Base-by-base conservation (phyloP, 2,113 vertebrate genomes). In the Lasiurus cinereus region DNA sequence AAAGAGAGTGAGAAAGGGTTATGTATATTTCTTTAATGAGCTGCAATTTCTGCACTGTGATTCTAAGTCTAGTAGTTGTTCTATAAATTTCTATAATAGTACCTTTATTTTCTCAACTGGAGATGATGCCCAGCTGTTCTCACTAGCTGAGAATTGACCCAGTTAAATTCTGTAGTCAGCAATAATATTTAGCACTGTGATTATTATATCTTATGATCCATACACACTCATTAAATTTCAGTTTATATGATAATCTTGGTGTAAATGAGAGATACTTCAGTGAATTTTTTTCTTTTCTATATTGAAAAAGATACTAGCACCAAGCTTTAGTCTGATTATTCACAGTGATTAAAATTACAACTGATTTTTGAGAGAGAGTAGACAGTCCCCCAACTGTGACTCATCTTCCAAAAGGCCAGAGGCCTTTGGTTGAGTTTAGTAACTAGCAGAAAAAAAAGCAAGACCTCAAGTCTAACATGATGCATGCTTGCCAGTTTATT, bases 61-160 rank as follows among this genome's bases (percentile, higher is more conserved):
- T 64, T 87, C 54, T 69, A 29, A 93, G 27, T 67, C 52, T 80
- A 66, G 52, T 36, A 62, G 64, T 74, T 94, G 46, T 93, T 96
- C 79, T 87, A 10, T 78, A 66, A 70, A 74, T 88, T 96, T 85
- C 29, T 67, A n/a, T 80, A 46, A 87, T 46, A 27, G 7, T 62
- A 67, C 64, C 24, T 93, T 72, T 90, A 91, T 96, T 96, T 96
- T 95, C 94, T 94, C 92, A 93, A 80, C 87, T 93, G 76, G 87
- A 91, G 79, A 83, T 83, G 56, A 76, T 77, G 33, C 74, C 83
- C 70, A 56, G 14, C 50, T 92, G 83, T n/a, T 95, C 31, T 48
- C 54, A 52, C 92, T 83, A 96, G 80, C 96, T 94, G 87, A 87
- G 95, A 94, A 67, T 6, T 96, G 93, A 95, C 88, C 90, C 46